A percentile compares a stretch with the other conserved stretches of the same genome.
Conservation (phyloP, 2,797 vertebrate genomes). For the Pseudochirops corinnae region DNA sequence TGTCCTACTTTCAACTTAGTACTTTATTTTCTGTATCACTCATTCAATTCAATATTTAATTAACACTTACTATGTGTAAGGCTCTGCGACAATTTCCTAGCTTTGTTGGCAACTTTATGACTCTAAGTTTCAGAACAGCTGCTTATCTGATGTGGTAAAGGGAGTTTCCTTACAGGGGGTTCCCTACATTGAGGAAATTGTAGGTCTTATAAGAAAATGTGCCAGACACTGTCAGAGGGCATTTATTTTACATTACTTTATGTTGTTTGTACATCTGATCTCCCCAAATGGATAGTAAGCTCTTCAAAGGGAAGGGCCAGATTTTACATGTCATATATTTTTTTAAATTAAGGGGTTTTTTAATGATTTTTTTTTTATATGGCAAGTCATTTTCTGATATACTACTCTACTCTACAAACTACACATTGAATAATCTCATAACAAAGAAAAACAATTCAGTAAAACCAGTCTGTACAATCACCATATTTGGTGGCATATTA, state of each 20-base stretch:
- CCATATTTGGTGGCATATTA: background rate
- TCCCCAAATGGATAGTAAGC: background rate
- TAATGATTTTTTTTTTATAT: background rate
- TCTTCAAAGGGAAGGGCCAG: background rate
- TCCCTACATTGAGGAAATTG: background rate
- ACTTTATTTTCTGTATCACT: background rate
- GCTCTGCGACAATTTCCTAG: background rate
- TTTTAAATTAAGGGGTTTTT: background rate
- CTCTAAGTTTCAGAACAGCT: background rate
- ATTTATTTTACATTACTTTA: background rate
- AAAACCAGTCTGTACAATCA: background rate
- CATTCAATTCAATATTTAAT: background rate
- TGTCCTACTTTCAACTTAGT: background rate
- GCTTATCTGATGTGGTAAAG: background rate
- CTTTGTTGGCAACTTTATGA: background rate
- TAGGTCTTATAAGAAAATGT: background rate
- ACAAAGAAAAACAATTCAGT: background rate
- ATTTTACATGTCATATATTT: background rate
- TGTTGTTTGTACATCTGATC: background rate
- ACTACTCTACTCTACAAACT: background rate
- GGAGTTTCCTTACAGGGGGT: background rate
- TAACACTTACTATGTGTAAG: background rate
- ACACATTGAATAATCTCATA: background rate
- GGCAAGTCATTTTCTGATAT: background rate
- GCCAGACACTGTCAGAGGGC: background rate